Base-by-base conservation (phyloP, 2,797 vertebrate species). In the Bradypodion pumilum region DNA sequence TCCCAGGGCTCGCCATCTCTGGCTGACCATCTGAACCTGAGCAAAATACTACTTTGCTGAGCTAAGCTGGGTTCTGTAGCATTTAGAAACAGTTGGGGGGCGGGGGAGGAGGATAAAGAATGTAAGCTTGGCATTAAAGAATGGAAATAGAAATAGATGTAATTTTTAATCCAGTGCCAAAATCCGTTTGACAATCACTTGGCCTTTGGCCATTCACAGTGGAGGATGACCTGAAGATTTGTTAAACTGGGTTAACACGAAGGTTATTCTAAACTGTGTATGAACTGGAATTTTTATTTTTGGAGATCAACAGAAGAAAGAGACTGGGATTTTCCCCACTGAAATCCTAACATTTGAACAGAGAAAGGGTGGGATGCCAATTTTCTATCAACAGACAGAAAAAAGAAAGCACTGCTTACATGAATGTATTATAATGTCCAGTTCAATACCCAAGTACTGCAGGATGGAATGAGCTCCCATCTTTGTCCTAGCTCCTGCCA, bases 81-180 rank as follows among this genome's bases (percentile, higher is more conserved):
- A 86, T 27, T 90, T 16, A 89, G 82, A 89, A 89, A 3, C 69
- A 79, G 29, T n/a, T n/a, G n/a, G n/a, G n/a, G n/a, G n/a, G n/a
- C 74, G 35, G 40, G 8, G 19, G 19, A 7, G 27, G 62, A 6
- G 4, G 3, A 3, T 19, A 49, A 70, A 89, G 84, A 90, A 88
- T 78, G 77, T 83, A 81, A 65, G 9, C 66, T 83, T 59, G 85
- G 29, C 90, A 75, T 73, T 70, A 4, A 85, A 82, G 60, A 87
- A 83, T 27, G 74, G 49, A 86, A 89, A 83, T 66, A 92, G 42
- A 82, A 90, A 93, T 83, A 91, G 56, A 89, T 91, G 91, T 89
- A 8, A 74, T 59, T 91, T 94, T 91, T 88, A 82, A 89, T 89
- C 56, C 78, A n/a, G 27, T 93, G 84, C 73, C 89, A 93, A 92